Evolutionary conservation across 2,113 vertebrate genomes (phyloP), one percentile per base, ranked within the genome.

Genomic region (Dicentrarchus labrax): DNA sequence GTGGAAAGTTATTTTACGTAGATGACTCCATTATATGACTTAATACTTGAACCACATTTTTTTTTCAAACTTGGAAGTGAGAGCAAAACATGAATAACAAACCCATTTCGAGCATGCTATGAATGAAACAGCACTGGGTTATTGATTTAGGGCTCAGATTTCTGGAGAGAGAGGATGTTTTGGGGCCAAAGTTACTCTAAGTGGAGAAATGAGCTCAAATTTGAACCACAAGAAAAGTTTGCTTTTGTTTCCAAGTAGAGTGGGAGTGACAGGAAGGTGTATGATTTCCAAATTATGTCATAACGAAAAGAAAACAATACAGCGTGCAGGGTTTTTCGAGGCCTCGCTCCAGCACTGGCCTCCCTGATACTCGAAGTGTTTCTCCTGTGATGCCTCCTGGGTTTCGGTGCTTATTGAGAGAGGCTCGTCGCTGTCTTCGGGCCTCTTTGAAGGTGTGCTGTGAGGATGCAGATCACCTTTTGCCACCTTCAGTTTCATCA

Each of bases 101-200:
- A 80, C 69, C 61, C 76, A 41, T 72, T 67, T 38, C 72, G 41
- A 56, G 50, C 50, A 13, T 24, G 72, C 76, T 54, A 4, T 80
- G 82, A 87, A 78, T 76, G 79, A 81, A 75, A 9, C 79, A 53
- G 48, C 72, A 0, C 68, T 57, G 54, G 30, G 30, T 10, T 84
- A 91, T 93, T 17, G 90, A 93, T 89, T 8, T 1, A 0, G 12
- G 82, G 89, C 86, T 93, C 83, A 4, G 19, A 38, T 91, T 77
- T 85, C 90, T 60, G 78, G 54, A 22, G 50, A 68, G 51, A 82
- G 69, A 70, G 74, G 64, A 83, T 81, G 64, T 89, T 89, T 83
- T 84, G 69, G 69, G n/a, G 72, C 75, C 38, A 68, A 56, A 86
- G 73, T 82, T 36, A 21, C 68, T 82, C 82, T 60, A 59, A 76